These are phyloP conservation scores for Chrysolina haemoptera DNA, from an alignment of 2,888 invertebrate genomes.

Conservation along the genomic window DNA sequence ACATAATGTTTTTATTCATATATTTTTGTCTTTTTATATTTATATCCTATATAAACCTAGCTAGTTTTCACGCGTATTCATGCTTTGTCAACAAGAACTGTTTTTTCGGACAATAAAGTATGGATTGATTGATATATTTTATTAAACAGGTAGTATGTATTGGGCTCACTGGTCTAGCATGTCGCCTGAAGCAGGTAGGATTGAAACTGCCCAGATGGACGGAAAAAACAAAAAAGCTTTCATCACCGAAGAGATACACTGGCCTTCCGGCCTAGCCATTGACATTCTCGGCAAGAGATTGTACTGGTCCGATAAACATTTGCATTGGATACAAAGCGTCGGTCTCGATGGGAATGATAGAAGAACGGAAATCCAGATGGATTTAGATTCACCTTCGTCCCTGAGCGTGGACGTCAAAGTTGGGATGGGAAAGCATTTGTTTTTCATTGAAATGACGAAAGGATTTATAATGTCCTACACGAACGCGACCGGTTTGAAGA, in stretches of 20 bases:
- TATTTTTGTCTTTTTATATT: too few relatives aligned
- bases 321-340: slow-evolving; percentile 79
- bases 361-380: slow-evolving; percentile 69
- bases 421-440: slow-evolving; percentile 72
- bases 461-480: slow-evolving; percentile 74
- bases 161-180: slow-evolving; percentile 82
- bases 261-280: slow-evolving; percentile 85
- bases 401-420: slow-evolving; percentile 54
- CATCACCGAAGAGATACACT: slow-evolving; percentile 73
- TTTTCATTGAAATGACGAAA: slow-evolving; percentile 81
- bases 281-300: slow-evolving; percentile 73
- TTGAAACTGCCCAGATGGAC: slow-evolving; percentile 84
- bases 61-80: too few relatives aligned
- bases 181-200: slow-evolving; percentile 71
- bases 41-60: too few relatives aligned
- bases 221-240: slow-evolving; percentile 73
- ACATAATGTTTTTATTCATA: too few relatives aligned
- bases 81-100: too few relatives aligned
- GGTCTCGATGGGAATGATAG: slow-evolving; percentile 73
- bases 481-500: slow-evolving; percentile 67
- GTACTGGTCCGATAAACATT: slow-evolving; percentile 83
- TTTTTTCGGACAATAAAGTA: too few relatives aligned
- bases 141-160: slow-evolving; percentile 77
- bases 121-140: background rate
- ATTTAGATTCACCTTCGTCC: slow-evolving; percentile 73